Base-by-base conservation (phyloP, 2,113 vertebrate genomes). In the Mormyrus lacerda region DNA sequence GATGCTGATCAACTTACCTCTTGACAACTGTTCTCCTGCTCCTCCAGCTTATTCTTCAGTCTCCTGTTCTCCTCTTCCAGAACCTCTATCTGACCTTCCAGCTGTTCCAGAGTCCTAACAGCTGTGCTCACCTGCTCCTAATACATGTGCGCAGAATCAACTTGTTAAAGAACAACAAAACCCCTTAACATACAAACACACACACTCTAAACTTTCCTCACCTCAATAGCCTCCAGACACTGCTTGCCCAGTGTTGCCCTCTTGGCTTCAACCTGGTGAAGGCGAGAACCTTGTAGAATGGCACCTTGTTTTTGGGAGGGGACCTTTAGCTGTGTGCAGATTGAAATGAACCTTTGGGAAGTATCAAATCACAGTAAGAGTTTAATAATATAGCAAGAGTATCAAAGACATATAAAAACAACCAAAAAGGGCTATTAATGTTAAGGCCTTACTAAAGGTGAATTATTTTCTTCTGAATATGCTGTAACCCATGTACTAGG, bases 241-340 rank as follows among this genome's bases (percentile, higher is more conserved):
- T 90, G 89, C 85, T 92, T 91, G 87, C 91, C 94, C 3, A 84
- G 79, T 2, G 17, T 47, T 0, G 88, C 86, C 89, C 91, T 96
- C 88, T 92, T 93, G 10, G 83, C 90, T 90, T 95, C 95, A 4
- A 91, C 90, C 65, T 91, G 92, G 89, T 93, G 91, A 35, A 90
- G 92, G 0, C 86, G 90, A 44, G 89, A 91, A 15, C 90, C 87
- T 8, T 11, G 24, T 17, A 89, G 50, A 1, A 91, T 2, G 42
- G 87, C 24, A 39, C 91, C 92, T 7, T 87, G 90, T 90, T 92
- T 95, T 39, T 88, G 90, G 24, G 58, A 87, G 4, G 95, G 95
- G 44, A 95, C 95, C 90, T 90, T 90, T 31, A 96, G 95, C 82
- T 92, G 89, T 61, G 90, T 87, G 92, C 95, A 95, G 5, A 92